Evolutionary conservation across 2,113 vertebrate species (phyloP).

Genomic region (Leucosticte australis): DNA sequence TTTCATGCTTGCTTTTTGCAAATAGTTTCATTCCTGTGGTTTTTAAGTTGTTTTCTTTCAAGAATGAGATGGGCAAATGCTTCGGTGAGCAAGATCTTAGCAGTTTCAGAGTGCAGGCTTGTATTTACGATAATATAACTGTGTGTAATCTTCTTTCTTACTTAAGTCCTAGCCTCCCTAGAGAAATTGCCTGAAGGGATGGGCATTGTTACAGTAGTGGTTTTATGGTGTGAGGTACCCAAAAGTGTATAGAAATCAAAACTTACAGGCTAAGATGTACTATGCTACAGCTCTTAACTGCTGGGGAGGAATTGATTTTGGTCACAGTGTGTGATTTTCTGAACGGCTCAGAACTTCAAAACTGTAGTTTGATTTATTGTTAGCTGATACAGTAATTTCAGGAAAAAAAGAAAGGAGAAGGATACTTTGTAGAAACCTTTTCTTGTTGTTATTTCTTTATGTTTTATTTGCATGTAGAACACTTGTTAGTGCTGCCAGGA

Average conservation of each 20-base stretch:
- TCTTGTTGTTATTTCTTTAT: not conserved
- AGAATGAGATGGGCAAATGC: not conserved
- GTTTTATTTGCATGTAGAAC: not conserved
- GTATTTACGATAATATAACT: not conserved
- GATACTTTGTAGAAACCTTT: not conserved
- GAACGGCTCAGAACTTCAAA: not conserved
- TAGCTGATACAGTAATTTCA: not conserved
- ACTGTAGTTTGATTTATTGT: not conserved
- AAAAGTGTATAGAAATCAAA: not conserved
- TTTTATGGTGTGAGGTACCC: not conserved
- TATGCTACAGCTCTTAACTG: not conserved
- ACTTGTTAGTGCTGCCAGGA: not conserved
- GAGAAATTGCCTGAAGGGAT: not conserved
- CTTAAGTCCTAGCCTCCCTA: not conserved
- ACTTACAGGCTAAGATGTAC: not conserved
- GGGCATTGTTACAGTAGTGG: not conserved
- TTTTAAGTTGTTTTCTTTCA: not conserved
- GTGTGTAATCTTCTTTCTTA: not conserved
- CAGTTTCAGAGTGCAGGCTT: not conserved
- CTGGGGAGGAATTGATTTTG: not conserved
- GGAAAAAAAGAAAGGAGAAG: not conserved
- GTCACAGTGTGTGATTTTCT: not conserved
- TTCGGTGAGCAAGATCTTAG: not conserved
- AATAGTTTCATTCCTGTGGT: slow-evolving; percentile 9
- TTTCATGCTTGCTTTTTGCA: not conserved